Evolutionary conservation across 2,888 invertebrate genomes (phyloP).

Genomic region (Cremastinae sp.): DNA sequence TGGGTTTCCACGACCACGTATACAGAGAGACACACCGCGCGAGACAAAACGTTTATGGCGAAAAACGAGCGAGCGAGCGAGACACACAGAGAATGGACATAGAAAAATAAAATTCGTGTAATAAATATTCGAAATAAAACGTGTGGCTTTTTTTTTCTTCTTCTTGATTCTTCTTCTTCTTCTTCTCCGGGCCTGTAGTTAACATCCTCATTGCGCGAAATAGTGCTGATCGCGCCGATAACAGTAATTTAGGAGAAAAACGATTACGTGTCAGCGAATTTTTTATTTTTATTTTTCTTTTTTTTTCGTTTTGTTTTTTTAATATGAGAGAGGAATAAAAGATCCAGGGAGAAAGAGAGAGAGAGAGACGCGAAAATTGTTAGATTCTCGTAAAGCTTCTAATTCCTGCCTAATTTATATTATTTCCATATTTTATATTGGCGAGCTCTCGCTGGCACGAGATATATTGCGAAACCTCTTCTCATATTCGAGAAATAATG

Average conservation of each 20-base stretch:
- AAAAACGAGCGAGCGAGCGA: background rate
- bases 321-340: too few species aligned
- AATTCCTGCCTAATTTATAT: slow-evolving; percentile 29
- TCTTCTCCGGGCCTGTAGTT: too few species aligned
- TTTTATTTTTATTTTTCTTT: too few species aligned
- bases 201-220: background rate
- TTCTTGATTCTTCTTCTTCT: slow-evolving; percentile 14
- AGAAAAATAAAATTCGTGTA: background rate
- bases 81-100: background rate
- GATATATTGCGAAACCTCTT: slow-evolving; percentile 1
- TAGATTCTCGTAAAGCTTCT: background rate
- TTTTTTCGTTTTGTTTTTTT: too few species aligned
- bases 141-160: background rate
- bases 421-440: slow-evolving; percentile 28
- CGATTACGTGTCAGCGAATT: too few species aligned
- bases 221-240: too few species aligned
- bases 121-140: background rate
- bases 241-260: too few species aligned
- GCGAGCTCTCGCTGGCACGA: background rate
- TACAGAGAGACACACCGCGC: slow-evolving; percentile 37
- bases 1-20: slow-evolving; percentile 73
- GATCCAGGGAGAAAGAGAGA: background rate
- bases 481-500: slow-evolving; percentile 17
- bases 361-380: background rate
- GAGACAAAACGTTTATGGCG: slow-evolving; percentile 21